phyloP scores from a whole-genome alignment of 1,140 invertebrate species.

The Drosophila teissieri region DNA sequence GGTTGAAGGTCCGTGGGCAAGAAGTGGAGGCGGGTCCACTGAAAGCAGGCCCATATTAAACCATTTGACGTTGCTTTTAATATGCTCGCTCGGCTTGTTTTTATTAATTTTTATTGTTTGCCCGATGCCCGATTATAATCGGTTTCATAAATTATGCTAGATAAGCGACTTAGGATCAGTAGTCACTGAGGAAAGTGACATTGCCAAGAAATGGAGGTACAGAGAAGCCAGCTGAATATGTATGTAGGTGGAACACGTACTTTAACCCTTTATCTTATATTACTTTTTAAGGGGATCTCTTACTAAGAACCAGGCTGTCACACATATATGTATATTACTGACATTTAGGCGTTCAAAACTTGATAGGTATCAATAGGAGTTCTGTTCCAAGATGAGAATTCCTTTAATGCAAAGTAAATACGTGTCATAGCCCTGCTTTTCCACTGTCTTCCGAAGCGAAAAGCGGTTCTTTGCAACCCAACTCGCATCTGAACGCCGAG shows the following conservation, averaged over 20 bases:
- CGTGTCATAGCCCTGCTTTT: too few species aligned
- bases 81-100: constrained; percentile 68
- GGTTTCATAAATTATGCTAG: constrained; percentile 33
- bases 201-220: not conserved
- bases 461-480: constrained; percentile 4
- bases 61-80: constrained; percentile 80
- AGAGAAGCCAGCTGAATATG: too few species aligned
- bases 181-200: not conserved
- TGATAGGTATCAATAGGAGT: too few species aligned
- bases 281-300: too few species aligned
- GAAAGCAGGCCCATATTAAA: constrained; percentile 60
- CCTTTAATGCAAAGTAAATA: too few species aligned
- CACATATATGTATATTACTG: too few species aligned
- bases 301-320: too few species aligned
- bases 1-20: constrained; percentile 38
- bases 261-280: too few species aligned
- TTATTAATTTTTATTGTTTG: constrained; percentile 78
- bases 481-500: constrained; percentile 48
- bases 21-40: constrained; percentile 1
- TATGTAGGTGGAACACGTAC: too few species aligned
- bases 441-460: too few species aligned
- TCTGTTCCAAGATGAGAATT: too few species aligned
- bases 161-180: constrained; percentile 1
- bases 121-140: constrained; percentile 53
- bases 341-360: too few species aligned